Percentiles rank a stretch among this genome's conserved stretches.
Conservation (phyloP, 2,888 invertebrate species). For the Calephelis perditalis region DNA sequence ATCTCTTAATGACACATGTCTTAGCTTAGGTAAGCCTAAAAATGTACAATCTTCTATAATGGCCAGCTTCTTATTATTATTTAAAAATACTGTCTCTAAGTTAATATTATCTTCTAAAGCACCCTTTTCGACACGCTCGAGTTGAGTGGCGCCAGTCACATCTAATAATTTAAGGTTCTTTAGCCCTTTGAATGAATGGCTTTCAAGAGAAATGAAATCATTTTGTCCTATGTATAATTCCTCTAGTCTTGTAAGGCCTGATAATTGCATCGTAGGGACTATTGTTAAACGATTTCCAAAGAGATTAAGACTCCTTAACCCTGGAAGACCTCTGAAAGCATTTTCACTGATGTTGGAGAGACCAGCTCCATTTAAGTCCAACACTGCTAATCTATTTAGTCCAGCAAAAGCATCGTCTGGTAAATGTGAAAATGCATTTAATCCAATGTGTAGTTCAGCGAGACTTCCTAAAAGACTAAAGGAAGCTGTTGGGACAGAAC, state of each 20-base stretch:
- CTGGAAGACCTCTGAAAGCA: conserved; percentile 86
- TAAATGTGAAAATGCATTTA: conserved; percentile 87
- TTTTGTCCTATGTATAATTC: conserved; percentile 91
- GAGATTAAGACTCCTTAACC: conserved; percentile 86
- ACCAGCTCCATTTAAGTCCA: conserved; percentile 90
- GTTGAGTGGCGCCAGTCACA: conserved; percentile 86
- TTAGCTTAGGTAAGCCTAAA: conserved; percentile 87
- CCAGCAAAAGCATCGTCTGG: conserved; percentile 89
- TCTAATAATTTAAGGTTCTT: conserved; percentile 87
- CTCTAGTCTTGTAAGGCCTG: conserved; percentile 84
- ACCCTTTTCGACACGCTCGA: conserved; percentile 85
- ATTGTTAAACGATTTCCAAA: conserved; percentile 87
- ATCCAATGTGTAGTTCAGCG: conserved; percentile 90
- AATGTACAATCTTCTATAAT: conserved; percentile 87
- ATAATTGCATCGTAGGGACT: conserved; percentile 87
- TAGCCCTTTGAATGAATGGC: conserved; percentile 87
- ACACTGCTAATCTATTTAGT: conserved; percentile 83
- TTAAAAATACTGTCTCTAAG: conserved; percentile 85
- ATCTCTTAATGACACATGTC: conserved; percentile 86
- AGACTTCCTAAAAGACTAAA: conserved; percentile 86
- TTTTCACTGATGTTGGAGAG: conserved; percentile 86
- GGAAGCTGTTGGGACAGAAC: conserved; percentile 85
- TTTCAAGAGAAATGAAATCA: conserved; percentile 83
- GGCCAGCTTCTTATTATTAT: conserved; percentile 86
- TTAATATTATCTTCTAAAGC: conserved; percentile 90